Percentiles rank a stretch among this genome's conserved stretches.
Evolutionary conservation across 2,888 invertebrate genomes (phyloP).

Genomic region (Byasa hedistus): DNA sequence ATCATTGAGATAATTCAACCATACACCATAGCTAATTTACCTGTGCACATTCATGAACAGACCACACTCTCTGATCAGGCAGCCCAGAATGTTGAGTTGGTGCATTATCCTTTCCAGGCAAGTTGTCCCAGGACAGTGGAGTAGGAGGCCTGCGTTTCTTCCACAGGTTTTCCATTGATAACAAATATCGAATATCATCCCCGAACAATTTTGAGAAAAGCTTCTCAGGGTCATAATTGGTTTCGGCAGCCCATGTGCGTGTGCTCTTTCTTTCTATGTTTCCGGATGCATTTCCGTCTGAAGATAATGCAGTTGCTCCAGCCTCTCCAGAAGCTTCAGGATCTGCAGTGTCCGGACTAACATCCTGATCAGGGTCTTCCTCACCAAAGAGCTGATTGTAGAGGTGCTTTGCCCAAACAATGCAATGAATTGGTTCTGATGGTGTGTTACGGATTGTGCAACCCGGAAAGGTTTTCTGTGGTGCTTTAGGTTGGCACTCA

Average conservation of each 20-base stretch:
- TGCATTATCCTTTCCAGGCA: conserved; percentile 78
- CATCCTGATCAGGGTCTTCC: conserved; percentile 96
- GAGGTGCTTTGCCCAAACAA: conserved; percentile 99
- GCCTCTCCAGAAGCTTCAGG: conserved; percentile 91
- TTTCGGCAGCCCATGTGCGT: conserved; percentile 91
- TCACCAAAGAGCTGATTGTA: conserved; percentile 99
- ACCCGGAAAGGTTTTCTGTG: conserved; percentile 96
- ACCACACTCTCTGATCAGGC: conserved; percentile 89
- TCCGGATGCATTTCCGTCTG: conserved; percentile 70
- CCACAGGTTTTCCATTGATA: conserved; percentile 98
- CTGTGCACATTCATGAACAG: conserved; percentile 85
- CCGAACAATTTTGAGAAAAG: conserved; percentile 95
- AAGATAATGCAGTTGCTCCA: conserved; percentile 79
- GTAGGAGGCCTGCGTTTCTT: conserved; percentile 91
- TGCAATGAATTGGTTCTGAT: conserved; percentile 99
- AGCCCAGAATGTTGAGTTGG: conserved; percentile 73
- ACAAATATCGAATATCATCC: conserved; percentile 96
- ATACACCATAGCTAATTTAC: conserved; percentile 39
- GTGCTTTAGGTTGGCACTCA: conserved; percentile 95
- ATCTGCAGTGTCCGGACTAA: conserved; percentile 97
- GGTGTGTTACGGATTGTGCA: conserved; percentile 99
- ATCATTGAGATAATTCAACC: not conserved
- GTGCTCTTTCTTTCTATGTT: conserved; percentile 86
- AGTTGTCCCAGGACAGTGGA: conserved; percentile 86
- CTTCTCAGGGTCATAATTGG: conserved; percentile 89